Conservation (phyloP, 2,888 invertebrate species). For the Salticus scenicus region DNA sequence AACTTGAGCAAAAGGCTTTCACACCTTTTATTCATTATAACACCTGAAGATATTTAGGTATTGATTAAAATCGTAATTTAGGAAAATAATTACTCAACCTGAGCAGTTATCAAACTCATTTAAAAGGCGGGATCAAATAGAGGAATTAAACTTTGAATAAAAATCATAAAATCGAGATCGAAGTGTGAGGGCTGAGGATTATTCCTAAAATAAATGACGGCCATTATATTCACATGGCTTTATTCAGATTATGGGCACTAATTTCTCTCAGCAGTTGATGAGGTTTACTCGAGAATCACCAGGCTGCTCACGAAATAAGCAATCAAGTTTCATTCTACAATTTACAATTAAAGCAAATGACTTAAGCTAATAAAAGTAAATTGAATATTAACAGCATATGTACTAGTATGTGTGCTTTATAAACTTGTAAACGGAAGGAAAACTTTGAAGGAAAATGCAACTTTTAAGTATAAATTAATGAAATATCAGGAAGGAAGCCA, state of each 20-base stretch:
- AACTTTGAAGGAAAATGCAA: too few relatives aligned
- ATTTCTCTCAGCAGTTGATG: background rate
- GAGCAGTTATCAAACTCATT: background rate
- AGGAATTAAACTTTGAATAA: background rate
- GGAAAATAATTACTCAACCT: background rate
- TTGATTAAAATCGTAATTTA: background rate
- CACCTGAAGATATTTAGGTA: background rate
- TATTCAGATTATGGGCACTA: background rate
- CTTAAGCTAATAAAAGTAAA: too few relatives aligned
- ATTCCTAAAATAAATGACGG: background rate
- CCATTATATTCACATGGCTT: background rate
- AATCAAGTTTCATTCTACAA: background rate
- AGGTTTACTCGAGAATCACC: background rate
- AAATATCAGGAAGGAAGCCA: too few relatives aligned
- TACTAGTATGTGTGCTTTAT: too few relatives aligned
- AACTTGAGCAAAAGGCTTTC: background rate
- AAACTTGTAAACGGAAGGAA: too few relatives aligned
- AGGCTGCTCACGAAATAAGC: background rate
- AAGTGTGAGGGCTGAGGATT: background rate
- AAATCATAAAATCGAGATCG: background rate
- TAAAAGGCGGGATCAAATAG: background rate
- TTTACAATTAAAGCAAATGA: background rate
- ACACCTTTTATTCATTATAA: background rate
- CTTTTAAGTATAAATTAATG: too few relatives aligned
- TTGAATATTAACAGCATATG: too few relatives aligned